Base-by-base conservation (phyloP, 1,140 invertebrate species). In the Drosophila quadrilineata region DNA sequence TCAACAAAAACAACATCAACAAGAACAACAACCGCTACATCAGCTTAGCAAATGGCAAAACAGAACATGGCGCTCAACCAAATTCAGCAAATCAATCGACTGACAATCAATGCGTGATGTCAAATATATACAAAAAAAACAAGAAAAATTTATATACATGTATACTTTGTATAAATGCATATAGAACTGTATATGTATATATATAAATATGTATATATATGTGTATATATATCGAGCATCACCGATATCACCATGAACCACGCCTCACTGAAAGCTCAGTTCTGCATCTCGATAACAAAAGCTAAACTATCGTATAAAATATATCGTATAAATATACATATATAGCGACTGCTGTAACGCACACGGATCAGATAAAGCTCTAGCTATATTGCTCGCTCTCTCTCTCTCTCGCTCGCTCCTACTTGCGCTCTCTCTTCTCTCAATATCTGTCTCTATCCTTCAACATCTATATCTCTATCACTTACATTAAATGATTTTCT, bases 331-430 rank as follows among this genome's bases (percentile, higher is more conserved):
- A 36, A 36, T 36, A 6, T 19, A 26, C 31, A 56, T 46, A 45
- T 21, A 19, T 73, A 46, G 54, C 52, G 46, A 56, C 46, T 75
- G 72, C 54, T 38, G 54, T 50, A 60, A 72, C 28, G 66, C 66
- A 70, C 66, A 67, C 73, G 75, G 75, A 79, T 74, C 71, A 57
- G 57, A 82, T n/a, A 64, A 68, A 71, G 33, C 53, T 63, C 52
- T 67, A 21, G 72, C 67, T 63, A 62, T 59, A n/a, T n/a, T 54
- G 70, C 56, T 71, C 40, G 64, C 64, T 45, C 45, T 35, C 59
- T 70, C 45, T 28, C 68, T 67, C 76, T 58, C 49, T 80, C 38
- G 36, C 36, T 40, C 31, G 49, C 31, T 50, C 62, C 29, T 16
- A 40, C 24, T 43, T 70, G n/a, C 43, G 38, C 21, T 62, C 63